A percentile compares a stretch with the other conserved stretches of the same genome.
phyloP scores from a whole-genome alignment of 2,797 vertebrate genomes.

The Emys orbicularis region DNA sequence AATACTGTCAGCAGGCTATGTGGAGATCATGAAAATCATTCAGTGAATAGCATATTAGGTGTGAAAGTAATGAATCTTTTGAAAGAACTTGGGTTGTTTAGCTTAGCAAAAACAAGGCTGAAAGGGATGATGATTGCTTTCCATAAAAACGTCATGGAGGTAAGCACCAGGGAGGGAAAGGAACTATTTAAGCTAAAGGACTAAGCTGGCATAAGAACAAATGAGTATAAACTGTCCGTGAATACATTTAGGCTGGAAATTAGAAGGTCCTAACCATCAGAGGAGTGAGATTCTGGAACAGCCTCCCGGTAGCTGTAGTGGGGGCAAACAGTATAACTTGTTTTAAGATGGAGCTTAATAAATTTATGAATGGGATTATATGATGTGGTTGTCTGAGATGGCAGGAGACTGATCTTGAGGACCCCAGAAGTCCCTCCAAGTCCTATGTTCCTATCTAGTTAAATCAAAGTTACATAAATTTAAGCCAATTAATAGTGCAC shows the following conservation, averaged over 20 bases:
- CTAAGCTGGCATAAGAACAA: not conserved
- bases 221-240: not conserved
- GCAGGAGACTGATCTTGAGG: not conserved
- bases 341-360: not conserved
- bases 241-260: not conserved
- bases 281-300: not conserved
- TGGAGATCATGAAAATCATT: not conserved
- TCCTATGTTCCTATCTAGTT: not conserved
- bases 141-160: not conserved
- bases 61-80: not conserved
- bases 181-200: not conserved
- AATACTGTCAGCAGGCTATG: not conserved
- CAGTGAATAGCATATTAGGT: not conserved
- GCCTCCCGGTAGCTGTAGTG: not conserved
- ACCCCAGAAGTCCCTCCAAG: too few species aligned
- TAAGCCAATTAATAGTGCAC: not conserved
- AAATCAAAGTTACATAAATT: not conserved
- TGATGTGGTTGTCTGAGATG: not conserved
- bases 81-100: not conserved
- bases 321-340: not conserved
- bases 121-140: not conserved
- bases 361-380: not conserved
- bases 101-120: not conserved
- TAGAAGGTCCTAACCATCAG: not conserved
- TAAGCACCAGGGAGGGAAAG: too few species aligned